A percentile compares a stretch with the other conserved stretches of the same genome.
Evolutionary conservation across 2,888 invertebrate genomes (phyloP).

Genomic region (Nebria salina): DNA sequence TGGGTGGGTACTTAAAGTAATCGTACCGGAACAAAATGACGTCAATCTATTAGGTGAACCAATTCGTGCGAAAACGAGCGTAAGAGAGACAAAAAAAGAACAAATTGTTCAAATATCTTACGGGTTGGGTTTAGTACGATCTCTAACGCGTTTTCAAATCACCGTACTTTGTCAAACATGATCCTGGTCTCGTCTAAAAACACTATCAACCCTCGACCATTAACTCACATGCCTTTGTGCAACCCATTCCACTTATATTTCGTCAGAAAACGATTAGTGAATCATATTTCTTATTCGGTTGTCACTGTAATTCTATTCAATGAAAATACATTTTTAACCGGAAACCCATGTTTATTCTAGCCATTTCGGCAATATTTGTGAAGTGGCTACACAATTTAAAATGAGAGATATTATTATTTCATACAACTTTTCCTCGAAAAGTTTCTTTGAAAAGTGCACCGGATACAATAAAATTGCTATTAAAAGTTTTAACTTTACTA

Average conservation of each 20-base stretch:
- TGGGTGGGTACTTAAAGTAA: neutral
- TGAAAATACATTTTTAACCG: no score
- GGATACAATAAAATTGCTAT: no score
- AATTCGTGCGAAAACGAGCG: neutral
- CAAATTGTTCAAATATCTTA: conserved; percentile 1
- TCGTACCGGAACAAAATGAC: neutral
- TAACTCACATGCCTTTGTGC: neutral
- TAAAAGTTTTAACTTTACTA: no score
- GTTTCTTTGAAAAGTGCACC: no score
- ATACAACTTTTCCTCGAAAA: no score
- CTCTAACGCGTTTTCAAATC: neutral
- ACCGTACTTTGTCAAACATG: neutral
- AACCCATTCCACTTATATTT: neutral
- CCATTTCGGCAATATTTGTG: no score
- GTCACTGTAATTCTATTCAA: no score
- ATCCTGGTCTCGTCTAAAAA: neutral
- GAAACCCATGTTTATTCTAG: no score
- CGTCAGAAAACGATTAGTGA: neutral
- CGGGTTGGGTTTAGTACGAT: neutral
- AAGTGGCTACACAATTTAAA: no score
- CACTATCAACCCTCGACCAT: neutral
- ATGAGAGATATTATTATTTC: no score
- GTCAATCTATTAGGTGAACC: neutral
- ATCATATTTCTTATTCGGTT: neutral
- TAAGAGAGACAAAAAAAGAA: neutral